A percentile compares a stretch with the other conserved stretches of the same genome.
These are phyloP conservation scores for Drosophila longiperda DNA, from an alignment of 2,888 invertebrate genomes.

Conservation along the genomic window DNA sequence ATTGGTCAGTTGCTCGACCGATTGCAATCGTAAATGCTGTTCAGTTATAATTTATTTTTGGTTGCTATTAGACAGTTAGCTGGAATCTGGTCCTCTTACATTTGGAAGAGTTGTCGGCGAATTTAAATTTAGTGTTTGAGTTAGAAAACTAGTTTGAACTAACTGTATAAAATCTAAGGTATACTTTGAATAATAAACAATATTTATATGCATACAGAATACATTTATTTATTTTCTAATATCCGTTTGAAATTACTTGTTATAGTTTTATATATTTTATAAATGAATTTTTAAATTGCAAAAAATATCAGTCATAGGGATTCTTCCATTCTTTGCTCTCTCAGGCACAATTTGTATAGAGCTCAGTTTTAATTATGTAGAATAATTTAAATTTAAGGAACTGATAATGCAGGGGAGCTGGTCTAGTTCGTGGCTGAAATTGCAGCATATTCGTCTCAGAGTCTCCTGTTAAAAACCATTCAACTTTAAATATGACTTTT, in stretches of 20 bases:
- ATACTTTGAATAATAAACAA: neutral
- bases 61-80: neutral
- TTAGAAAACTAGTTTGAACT: neutral
- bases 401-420: neutral
- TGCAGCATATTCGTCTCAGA: rapidly evolving
- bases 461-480: neutral
- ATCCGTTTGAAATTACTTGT: neutral
- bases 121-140: neutral
- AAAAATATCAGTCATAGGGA: neutral
- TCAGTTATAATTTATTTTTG: neutral
- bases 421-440: neutral
- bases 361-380: neutral
- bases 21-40: slow-evolving; percentile 7
- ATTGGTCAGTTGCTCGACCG: slow-evolving; percentile 21
- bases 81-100: neutral
- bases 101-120: neutral
- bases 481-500: neutral
- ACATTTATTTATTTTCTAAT: neutral
- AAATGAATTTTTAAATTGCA: neutral
- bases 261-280: neutral
- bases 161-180: neutral
- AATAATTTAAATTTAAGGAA: neutral
- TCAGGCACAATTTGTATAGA: neutral
- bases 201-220: neutral
- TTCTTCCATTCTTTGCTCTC: neutral